Conservation (phyloP, 2,113 vertebrate species). For the Chlamydotis undulata region DNA sequence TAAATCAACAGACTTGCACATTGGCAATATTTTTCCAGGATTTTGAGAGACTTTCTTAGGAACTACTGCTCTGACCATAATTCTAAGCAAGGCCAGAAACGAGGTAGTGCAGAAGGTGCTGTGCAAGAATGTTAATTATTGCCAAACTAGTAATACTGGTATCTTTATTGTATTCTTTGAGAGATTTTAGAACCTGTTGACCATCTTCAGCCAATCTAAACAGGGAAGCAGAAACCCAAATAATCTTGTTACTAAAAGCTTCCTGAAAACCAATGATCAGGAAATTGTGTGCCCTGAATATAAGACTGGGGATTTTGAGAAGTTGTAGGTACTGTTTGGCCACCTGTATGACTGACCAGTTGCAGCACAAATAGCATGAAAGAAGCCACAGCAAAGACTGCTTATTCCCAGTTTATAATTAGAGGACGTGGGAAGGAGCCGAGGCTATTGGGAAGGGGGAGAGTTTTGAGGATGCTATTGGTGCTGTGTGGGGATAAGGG, state of each 20-base stretch:
- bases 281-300: neutral
- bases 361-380: neutral
- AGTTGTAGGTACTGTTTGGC: neutral
- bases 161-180: neutral
- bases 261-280: neutral
- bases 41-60: neutral
- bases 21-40: neutral
- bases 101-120: neutral
- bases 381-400: neutral
- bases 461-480: neutral
- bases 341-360: neutral
- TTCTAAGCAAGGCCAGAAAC: neutral
- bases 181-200: neutral
- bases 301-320: neutral
- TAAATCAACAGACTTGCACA: neutral
- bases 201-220: neutral
- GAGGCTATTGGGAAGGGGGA: neutral
- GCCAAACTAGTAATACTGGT: neutral
- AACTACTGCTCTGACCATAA: neutral
- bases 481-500: neutral
- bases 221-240: neutral
- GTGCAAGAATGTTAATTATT: neutral
- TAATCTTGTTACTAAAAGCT: neutral
- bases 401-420: neutral
- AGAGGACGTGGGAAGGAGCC: neutral